Conservation (phyloP, 2,113 vertebrate species). For the Ploceus nigricollis region DNA sequence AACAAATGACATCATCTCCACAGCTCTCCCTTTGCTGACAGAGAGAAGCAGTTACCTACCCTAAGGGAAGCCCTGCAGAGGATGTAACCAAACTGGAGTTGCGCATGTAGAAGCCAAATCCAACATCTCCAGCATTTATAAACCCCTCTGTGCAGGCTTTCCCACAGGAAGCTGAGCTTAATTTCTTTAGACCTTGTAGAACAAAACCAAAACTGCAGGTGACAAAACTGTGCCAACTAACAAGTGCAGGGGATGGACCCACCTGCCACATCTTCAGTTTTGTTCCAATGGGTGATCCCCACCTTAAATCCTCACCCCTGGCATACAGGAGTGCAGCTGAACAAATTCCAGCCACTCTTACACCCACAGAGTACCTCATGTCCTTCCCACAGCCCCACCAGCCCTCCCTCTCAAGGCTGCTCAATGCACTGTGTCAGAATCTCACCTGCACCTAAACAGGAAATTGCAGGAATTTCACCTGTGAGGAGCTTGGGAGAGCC, state of each 20-base stretch:
- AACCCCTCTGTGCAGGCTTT: neutral
- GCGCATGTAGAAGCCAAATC: neutral
- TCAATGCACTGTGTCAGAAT: rapidly evolving
- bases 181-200: neutral
- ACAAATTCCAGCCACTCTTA: neutral
- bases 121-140: neutral
- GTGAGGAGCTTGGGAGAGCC: neutral
- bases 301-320: neutral
- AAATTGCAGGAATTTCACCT: neutral
- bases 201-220: neutral
- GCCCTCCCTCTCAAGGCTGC: neutral
- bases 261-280: neutral
- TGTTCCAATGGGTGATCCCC: neutral
- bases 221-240: neutral
- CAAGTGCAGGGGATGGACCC: neutral
- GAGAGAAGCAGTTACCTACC: neutral
- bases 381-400: neutral
- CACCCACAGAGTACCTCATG: neutral
- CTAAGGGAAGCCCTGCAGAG: neutral
- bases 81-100: neutral
- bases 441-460: neutral
- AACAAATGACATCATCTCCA: neutral
- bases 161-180: neutral
- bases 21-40: neutral
- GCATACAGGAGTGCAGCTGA: neutral